These are phyloP conservation scores for Zaprionus gabonicus DNA, from an alignment of 1,140 invertebrate species.

Conservation along the genomic window DNA sequence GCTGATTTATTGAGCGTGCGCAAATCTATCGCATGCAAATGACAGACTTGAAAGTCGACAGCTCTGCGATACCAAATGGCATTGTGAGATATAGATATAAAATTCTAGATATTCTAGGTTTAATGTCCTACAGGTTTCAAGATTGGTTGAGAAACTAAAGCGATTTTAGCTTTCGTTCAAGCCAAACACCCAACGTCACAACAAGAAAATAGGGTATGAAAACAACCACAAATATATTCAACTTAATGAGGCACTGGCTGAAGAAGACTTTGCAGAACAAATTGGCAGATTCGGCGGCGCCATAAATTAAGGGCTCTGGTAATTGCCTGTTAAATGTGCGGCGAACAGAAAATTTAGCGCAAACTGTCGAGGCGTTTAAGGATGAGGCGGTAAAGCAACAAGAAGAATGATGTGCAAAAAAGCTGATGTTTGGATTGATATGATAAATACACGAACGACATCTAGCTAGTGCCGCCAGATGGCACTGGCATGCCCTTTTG, in stretches of 20 bases:
- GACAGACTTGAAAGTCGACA: background rate
- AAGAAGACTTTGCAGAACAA: constrained; percentile 15
- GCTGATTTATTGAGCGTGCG: constrained; percentile 6
- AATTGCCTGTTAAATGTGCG: constrained; percentile 56
- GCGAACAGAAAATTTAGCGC: constrained; percentile 30
- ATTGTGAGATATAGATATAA: background rate
- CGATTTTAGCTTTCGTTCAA: background rate
- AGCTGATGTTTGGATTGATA: constrained; percentile 50
- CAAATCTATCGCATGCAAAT: background rate
- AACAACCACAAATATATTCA: constrained; percentile 15
- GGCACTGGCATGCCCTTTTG: constrained; percentile 18
- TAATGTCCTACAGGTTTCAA: too few relatives aligned
- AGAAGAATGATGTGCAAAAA: constrained; percentile 29
- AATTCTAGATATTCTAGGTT: background rate
- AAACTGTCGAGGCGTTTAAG: constrained; percentile 2
- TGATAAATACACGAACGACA: constrained; percentile 50
- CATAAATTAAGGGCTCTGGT: constrained; percentile 45
- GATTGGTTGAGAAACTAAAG: background rate
- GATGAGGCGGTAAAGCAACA: background rate
- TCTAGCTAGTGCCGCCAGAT: constrained; percentile 12
- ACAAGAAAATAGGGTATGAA: background rate
- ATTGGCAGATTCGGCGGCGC: constrained; percentile 34
- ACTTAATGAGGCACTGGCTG: constrained; percentile 14
- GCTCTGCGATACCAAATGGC: background rate
- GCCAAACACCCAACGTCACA: background rate